Base-by-base conservation (phyloP, 2,888 invertebrate genomes). In the Apotomis betuletana region DNA sequence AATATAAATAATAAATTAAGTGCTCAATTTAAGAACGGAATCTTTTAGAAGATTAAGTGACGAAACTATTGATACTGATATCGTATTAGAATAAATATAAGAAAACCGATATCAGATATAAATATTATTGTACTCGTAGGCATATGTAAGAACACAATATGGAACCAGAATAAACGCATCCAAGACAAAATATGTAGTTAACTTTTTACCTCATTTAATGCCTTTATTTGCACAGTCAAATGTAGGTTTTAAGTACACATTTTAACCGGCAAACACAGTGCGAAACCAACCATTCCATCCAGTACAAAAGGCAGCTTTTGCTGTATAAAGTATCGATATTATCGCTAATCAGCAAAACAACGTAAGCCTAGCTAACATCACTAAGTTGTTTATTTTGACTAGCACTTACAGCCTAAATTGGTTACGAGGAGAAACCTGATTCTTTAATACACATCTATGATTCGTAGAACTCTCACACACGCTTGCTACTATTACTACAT, bases 371-470 rank as follows among this genome's bases (percentile, higher is more conserved):
- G 81, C 81, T 88, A 85, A 83, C 79, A 82, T 81, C 75, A 81
- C 86, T 89, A 87, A 80, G 80, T 87, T 84, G 85, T 85, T 87
- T 81, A 83, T 83, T 87, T 84, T 90, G 90, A 90, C 90, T 90
- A 90, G 90, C 82, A 85, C 80, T 83, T 81, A 83, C 86, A 87
- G 79, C 74, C 77, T 81, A 81, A 81, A 80, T 82, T 85, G 85
- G 83, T 83, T 60, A 77, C 77, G 77, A 68, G 70, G 67, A 69
- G 59, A 64, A 51, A 41, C 41, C 6, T 4, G 41, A 6, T 27
- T 27, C 27, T 27, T 27, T 27, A 2, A 27, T 27, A 27, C 27
- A 27, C 1, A 27, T 27, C 27, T 27, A 27, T 27, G 27, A 27
- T 27, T 27, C 27, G 27, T 27, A 27, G 27, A 2, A 27, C 27